Conservation (phyloP, 2,888 invertebrate genomes). For the Diarsia mendica region DNA sequence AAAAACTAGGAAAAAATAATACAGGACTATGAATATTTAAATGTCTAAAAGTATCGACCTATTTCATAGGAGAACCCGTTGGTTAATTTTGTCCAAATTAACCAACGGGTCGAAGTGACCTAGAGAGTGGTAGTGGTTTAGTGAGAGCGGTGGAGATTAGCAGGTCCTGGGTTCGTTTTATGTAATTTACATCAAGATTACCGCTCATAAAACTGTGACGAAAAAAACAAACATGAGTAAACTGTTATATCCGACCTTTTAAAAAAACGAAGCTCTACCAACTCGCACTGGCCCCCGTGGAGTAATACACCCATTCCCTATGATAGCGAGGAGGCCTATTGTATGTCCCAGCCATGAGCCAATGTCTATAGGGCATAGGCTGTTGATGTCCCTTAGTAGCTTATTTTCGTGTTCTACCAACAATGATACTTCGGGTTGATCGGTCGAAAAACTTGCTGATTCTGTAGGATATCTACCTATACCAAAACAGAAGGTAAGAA, state of each 20-base stretch:
- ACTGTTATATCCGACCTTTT: no score
- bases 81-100: background rate
- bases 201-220: background rate
- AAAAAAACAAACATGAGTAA: background rate
- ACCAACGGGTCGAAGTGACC: no score
- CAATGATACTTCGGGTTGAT: background rate
- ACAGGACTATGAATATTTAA: background rate
- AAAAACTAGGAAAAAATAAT: conserved; percentile 69
- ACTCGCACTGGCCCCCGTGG: background rate
- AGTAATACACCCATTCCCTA: background rate
- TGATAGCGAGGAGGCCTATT: background rate
- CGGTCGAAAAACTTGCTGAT: background rate
- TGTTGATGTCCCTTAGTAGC: background rate
- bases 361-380: no score
- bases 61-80: background rate
- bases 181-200: background rate
- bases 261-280: background rate
- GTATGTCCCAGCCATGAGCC: background rate
- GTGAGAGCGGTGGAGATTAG: background rate
- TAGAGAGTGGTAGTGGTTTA: no score
- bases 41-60: background rate
- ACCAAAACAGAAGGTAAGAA: background rate
- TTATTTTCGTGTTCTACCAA: background rate
- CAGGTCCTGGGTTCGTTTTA: background rate
- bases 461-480: background rate